Evolutionary conservation across 2,113 vertebrate genomes (phyloP).

Genomic region (Meles meles): DNA sequence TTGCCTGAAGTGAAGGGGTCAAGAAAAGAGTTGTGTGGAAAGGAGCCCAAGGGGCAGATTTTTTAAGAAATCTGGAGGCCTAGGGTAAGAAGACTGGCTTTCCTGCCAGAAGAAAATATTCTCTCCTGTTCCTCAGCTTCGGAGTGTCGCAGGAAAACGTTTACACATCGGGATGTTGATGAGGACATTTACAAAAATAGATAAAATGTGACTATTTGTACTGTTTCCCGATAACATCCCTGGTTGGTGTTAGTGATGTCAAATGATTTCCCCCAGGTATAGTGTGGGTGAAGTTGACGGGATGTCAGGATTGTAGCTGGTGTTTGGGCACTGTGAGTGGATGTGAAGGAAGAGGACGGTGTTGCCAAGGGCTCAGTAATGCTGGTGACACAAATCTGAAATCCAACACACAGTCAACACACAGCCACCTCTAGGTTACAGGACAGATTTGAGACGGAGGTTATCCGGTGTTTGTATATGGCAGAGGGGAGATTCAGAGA

Average conservation of each 20-base stretch:
- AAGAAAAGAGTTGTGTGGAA: background rate
- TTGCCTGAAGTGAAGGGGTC: background rate
- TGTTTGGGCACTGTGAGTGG: background rate
- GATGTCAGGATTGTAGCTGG: background rate
- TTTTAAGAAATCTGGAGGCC: background rate
- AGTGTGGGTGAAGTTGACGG: background rate
- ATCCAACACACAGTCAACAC: background rate
- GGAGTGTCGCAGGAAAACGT: background rate
- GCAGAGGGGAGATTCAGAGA: background rate
- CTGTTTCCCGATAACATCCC: background rate
- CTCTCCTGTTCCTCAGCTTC: background rate
- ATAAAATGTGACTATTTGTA: constrained; percentile 2
- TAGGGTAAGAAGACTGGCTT: background rate
- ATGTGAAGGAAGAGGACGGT: background rate
- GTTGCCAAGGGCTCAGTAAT: background rate
- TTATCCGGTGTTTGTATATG: background rate
- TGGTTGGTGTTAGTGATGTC: constrained; percentile 12
- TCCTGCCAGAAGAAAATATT: background rate
- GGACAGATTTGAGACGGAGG: background rate
- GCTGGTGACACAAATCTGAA: background rate
- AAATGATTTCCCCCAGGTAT: background rate
- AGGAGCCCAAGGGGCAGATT: background rate
- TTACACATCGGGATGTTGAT: constrained; percentile 43
- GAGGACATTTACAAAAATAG: constrained; percentile 53
- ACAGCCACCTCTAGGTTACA: background rate